A percentile compares a stretch with the other conserved stretches of the same genome.
Conservation (phyloP, 2,113 vertebrate genomes). For the Phocoena phocoena region DNA sequence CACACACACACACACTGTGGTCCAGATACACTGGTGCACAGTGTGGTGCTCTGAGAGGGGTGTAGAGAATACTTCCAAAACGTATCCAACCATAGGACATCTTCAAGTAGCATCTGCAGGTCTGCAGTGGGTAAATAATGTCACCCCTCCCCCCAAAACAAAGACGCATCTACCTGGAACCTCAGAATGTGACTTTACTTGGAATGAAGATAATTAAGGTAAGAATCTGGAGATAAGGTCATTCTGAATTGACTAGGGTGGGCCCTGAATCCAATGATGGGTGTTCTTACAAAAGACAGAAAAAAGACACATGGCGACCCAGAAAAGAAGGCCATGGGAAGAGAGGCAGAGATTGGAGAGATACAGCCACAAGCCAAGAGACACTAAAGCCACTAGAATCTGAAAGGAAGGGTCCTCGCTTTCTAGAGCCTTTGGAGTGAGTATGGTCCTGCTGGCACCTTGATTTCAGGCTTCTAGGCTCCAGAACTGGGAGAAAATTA, state of each 20-base stretch:
- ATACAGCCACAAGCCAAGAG: not conserved
- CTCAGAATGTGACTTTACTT: not conserved
- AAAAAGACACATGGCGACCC: not conserved
- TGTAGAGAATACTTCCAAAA: not conserved
- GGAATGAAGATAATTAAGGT: not conserved
- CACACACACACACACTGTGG: not conserved
- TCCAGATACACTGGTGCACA: not conserved
- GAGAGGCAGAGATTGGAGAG: not conserved
- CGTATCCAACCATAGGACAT: not conserved
- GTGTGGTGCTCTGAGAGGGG: not conserved
- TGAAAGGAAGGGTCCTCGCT: not conserved
- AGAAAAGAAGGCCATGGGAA: not conserved
- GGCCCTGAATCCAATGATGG: not conserved
- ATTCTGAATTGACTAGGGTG: not conserved
- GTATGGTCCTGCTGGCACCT: not conserved
- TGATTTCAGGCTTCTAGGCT: not conserved
- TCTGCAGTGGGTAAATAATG: not conserved
- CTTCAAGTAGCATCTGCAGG: not conserved
- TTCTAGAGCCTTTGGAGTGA: not conserved
- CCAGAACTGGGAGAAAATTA: not conserved
- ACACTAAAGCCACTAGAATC: not conserved
- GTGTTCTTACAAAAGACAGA: not conserved
- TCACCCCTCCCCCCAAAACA: fast-evolving
- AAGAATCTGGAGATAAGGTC: not conserved
- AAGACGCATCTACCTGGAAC: not conserved